Percentiles rank a stretch among this genome's conserved stretches.
These are phyloP conservation scores for Lysandra coridon DNA, from an alignment of 2,888 invertebrate genomes.

Conservation along the genomic window DNA sequence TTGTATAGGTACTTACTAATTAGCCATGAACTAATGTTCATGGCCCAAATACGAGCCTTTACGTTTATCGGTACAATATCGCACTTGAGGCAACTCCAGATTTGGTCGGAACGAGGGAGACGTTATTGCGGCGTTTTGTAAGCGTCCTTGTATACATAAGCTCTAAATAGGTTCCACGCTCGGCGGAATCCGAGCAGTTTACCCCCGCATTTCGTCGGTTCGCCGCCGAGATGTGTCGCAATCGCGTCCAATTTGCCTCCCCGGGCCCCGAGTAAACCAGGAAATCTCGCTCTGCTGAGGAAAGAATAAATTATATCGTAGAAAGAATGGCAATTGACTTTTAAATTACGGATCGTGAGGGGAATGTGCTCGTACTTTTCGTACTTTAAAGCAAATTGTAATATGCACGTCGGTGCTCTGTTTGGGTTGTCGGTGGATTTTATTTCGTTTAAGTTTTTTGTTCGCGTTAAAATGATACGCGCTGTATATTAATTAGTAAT, in stretches of 20 bases:
- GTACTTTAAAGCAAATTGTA: conserved; percentile 16
- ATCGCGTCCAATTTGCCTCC: conserved; percentile 76
- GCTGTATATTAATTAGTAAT: too few relatives aligned
- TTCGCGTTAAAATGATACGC: too few relatives aligned
- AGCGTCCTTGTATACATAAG: conserved; percentile 45
- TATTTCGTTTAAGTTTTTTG: neutral
- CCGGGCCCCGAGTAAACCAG: conserved; percentile 70
- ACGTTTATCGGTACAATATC: conserved; percentile 7
- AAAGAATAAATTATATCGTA: conserved; percentile 67
- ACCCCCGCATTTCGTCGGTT: conserved; percentile 70
- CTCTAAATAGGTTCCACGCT: conserved; percentile 60
- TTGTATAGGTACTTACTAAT: too few relatives aligned
- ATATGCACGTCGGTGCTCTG: conserved; percentile 35
- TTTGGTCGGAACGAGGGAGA: conserved; percentile 1
- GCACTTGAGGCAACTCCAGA: neutral
- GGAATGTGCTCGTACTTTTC: conserved; percentile 21
- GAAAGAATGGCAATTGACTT: conserved; percentile 53
- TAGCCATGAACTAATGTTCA: neutral
- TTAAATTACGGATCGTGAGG: conserved; percentile 40
- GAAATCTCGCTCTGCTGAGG: conserved; percentile 66
- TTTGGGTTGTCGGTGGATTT: neutral
- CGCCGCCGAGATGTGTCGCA: conserved; percentile 73
- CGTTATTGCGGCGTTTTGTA: conserved; percentile 38
- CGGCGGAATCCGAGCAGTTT: conserved; percentile 66
- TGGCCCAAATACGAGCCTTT: neutral